These are phyloP conservation scores for Paragorgia papillata DNA, from an alignment of 92 coral and sea anemone species.

Conservation along the genomic window DNA sequence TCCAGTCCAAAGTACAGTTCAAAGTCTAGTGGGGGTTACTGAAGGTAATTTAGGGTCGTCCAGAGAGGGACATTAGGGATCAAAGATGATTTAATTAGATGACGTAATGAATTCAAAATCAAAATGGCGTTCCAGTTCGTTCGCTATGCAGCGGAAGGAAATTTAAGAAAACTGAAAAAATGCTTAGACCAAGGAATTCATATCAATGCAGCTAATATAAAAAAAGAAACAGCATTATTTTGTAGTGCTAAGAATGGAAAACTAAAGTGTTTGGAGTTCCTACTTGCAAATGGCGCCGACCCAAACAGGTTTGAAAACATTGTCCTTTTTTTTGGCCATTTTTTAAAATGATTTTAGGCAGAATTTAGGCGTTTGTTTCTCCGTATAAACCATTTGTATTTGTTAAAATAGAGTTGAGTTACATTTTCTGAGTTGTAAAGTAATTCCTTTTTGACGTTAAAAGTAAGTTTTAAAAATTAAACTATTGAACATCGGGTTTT, in stretches of 20 bases:
- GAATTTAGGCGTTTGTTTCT: too few relatives aligned
- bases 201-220: slow-evolving; percentile 70
- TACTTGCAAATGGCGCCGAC: slow-evolving; percentile 74
- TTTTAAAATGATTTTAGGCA: neutral
- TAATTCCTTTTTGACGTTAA: too few relatives aligned
- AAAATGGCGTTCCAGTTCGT: slow-evolving; percentile 76
- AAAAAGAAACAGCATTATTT: slow-evolving; percentile 80
- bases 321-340: neutral
- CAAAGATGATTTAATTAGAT: neutral
- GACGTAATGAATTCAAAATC: neutral
- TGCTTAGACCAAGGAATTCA: slow-evolving; percentile 68
- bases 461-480: too few relatives aligned
- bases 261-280: slow-evolving; percentile 57
- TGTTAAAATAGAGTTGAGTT: too few relatives aligned
- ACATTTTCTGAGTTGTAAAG: too few relatives aligned
- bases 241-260: slow-evolving; percentile 60
- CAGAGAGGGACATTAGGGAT: neutral
- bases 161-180: slow-evolving; percentile 44
- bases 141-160: slow-evolving; percentile 71
- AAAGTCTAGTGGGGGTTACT: too few relatives aligned
- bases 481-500: too few relatives aligned
- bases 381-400: too few relatives aligned
- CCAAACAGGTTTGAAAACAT: slow-evolving; percentile 76
- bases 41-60: too few relatives aligned
- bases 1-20: too few relatives aligned